phyloP scores from a whole-genome alignment of 2,888 invertebrate genomes.

The Spodoptera littoralis region DNA sequence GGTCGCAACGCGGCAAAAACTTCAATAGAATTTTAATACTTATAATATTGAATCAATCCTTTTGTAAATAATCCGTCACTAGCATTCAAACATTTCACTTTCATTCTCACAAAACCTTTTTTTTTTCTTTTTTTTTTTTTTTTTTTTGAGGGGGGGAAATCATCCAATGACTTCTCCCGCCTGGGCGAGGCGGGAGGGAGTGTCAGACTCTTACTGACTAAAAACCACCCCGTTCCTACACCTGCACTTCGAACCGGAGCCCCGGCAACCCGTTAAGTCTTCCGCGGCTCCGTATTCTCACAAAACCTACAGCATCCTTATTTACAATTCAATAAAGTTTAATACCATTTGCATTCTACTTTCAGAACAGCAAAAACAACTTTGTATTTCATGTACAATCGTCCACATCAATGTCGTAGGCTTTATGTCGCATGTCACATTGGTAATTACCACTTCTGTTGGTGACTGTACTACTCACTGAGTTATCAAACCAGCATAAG shows the following conservation, averaged over 20 bases:
- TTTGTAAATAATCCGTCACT: slow-evolving; percentile 49
- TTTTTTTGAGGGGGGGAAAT: too few relatives aligned
- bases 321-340: neutral
- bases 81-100: slow-evolving; percentile 1
- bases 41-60: slow-evolving; percentile 40
- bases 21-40: slow-evolving; percentile 23
- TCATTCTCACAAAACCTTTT: neutral
- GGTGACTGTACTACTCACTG: slow-evolving; percentile 33
- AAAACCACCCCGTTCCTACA: too few relatives aligned
- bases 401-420: slow-evolving; percentile 58
- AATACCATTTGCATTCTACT: slow-evolving; percentile 6
- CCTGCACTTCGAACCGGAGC: too few relatives aligned
- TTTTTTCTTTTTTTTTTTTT: too few relatives aligned
- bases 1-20: too few relatives aligned
- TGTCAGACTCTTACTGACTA: too few relatives aligned
- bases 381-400: slow-evolving; percentile 47
- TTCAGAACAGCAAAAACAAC: slow-evolving; percentile 1
- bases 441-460: slow-evolving; percentile 61
- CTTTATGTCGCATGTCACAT: slow-evolving; percentile 62
- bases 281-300: too few relatives aligned
- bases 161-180: too few relatives aligned
- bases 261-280: too few relatives aligned
- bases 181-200: too few relatives aligned
- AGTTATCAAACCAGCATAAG: too few relatives aligned
- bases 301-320: slow-evolving; percentile 1